phyloP scores from a whole-genome alignment of 2,113 vertebrate species.

The Nothoprocta pentlandii region DNA sequence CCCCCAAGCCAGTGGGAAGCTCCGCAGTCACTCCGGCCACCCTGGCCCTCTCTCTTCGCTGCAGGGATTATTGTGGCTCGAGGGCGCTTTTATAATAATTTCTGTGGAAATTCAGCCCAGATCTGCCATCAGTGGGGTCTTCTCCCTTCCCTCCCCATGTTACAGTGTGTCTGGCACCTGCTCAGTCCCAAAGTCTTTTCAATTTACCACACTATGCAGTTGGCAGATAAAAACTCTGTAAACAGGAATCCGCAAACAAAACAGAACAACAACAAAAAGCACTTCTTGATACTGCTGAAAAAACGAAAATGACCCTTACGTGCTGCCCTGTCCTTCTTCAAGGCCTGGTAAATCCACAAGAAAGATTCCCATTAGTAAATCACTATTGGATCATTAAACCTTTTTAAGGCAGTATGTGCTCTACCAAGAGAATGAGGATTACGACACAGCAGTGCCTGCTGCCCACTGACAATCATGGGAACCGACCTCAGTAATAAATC shows the following conservation, averaged over 20 bases:
- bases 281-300: conserved; percentile 37
- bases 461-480: conserved; percentile 80
- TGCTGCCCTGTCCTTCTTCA: background rate
- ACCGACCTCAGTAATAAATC: conserved; percentile 78
- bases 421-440: conserved; percentile 83
- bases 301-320: conserved; percentile 46
- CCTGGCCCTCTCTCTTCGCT: background rate
- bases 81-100: background rate
- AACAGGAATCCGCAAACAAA: background rate
- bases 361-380: conserved; percentile 80
- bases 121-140: background rate
- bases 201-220: background rate
- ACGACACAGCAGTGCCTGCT: conserved; percentile 72
- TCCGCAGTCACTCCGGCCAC: background rate
- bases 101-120: background rate
- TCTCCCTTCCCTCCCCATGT: background rate
- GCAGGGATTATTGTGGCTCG: rapidly evolving
- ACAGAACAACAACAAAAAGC: background rate
- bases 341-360: conserved; percentile 28
- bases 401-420: conserved; percentile 75
- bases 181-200: background rate
- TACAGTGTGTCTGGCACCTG: background rate
- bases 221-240: background rate
- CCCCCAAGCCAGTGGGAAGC: background rate
- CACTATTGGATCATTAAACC: conserved; percentile 79